Evolutionary conservation across 2,113 vertebrate species (phyloP), one percentile per base, ranked within the genome.

Genomic region (Alosa alosa): DNA sequence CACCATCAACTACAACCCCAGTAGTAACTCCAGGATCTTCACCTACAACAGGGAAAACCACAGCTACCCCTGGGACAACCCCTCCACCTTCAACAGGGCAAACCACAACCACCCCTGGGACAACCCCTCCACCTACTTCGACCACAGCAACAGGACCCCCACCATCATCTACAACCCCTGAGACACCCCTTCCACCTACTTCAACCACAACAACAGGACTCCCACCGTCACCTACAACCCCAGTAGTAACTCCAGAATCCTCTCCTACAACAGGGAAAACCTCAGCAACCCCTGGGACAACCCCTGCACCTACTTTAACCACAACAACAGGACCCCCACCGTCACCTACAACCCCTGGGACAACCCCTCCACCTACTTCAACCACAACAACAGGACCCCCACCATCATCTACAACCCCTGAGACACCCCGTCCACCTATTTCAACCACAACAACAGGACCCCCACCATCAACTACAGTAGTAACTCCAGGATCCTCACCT

Each of bases 121-220:
- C 83, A 20, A 7, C 75, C 41, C 15, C 84, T 17, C 7, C 64
- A 31, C 39, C 86, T 13, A 25, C 83, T 13, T 6, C 4, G 50
- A 0, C 10, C 52, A 39, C 82, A 11, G 81, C 75, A 84, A 72
- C 57, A 78, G 0, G 31, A 47, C 81, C 49, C 75, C 4, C 18
- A 46, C 2, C 41, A 1, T 44, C 41, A 44, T 5, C 25, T 2
- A 20, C n/a, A 3, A 50, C 81, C 47, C 60, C 2, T 45, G 44
- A 10, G 81, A 20, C 75, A 11, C 9, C 47, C 10, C 44, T 68
- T 41, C 84, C 47, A 0, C 57, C 87, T 89, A 86, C 84, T 44
- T 25, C 18, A 9, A 31, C 64, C 4, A 25, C n/a, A 7, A 15
- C 17, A 31, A 2, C n/a, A 31, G 31, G 31, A 31, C 31, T 1